Evolutionary conservation across 2,797 vertebrate genomes (phyloP).

Genomic region (Calcarius lapponicus): DNA sequence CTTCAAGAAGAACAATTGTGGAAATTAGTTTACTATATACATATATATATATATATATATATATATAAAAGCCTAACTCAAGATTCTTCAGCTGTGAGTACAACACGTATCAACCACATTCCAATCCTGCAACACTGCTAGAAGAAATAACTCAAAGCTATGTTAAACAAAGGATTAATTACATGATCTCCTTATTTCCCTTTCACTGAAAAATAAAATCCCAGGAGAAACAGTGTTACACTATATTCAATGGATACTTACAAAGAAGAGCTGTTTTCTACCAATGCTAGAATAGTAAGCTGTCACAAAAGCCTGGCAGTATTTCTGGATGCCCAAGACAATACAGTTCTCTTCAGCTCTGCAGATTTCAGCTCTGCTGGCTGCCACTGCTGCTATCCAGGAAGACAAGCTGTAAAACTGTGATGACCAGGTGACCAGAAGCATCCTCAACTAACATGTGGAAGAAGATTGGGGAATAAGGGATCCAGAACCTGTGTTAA

Average conservation of each 20-base stretch:
- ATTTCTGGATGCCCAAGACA: not conserved
- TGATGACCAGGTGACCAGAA: constrained; percentile 14
- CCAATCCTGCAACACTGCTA: not conserved
- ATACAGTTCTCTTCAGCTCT: not conserved
- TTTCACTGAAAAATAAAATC: not conserved
- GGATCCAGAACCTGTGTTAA: not conserved
- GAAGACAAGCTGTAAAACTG: constrained; percentile 10
- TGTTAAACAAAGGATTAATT: not conserved
- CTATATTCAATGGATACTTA: not conserved
- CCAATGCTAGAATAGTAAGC: not conserved
- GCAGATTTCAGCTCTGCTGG: not conserved
- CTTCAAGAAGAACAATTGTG: not conserved
- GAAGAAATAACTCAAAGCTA: not conserved
- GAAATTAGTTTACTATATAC: not conserved
- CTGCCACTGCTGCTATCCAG: not conserved
- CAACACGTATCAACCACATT: not conserved
- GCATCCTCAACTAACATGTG: not conserved
- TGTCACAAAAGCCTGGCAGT: not conserved
- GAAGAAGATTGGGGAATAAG: not conserved
- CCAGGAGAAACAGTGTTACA: not conserved
- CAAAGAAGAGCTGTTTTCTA: not conserved
- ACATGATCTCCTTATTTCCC: not conserved
- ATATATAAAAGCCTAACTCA: not conserved
- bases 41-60: too few species aligned
- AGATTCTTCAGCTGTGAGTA: not conserved